phyloP scores from a whole-genome alignment of 2,113 vertebrate species.

The Lasiurus borealis region DNA sequence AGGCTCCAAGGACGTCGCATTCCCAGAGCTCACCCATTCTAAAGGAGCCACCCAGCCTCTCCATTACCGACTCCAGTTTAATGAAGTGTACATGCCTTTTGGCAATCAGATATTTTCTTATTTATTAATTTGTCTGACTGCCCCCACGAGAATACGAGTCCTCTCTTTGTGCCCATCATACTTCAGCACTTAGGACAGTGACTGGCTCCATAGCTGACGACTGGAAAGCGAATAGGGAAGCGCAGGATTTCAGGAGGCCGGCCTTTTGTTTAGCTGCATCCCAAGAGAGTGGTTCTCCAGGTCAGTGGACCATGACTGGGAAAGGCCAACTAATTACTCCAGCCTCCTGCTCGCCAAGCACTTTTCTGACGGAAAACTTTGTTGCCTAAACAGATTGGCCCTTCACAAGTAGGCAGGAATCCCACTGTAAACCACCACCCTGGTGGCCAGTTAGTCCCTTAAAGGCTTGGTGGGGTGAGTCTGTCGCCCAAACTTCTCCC shows the following conservation, averaged over 20 bases:
- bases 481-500: neutral
- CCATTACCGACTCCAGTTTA: neutral
- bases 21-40: neutral
- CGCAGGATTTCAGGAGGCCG: neutral
- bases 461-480: neutral
- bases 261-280: neutral
- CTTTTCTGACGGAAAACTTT: neutral
- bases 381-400: neutral
- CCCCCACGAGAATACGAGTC: neutral
- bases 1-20: neutral
- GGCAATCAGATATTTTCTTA: neutral
- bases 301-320: neutral
- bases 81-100: neutral
- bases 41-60: neutral
- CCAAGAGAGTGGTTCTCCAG: neutral
- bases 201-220: neutral
- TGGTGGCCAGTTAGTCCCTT: neutral
- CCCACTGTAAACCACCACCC: neutral
- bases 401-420: neutral
- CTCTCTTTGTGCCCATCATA: neutral
- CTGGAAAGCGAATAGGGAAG: neutral
- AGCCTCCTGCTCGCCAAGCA: neutral
- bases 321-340: neutral
- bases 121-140: neutral
- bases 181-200: neutral